phyloP scores from a whole-genome alignment of 2,797 vertebrate genomes.

The Xenops minutus region DNA sequence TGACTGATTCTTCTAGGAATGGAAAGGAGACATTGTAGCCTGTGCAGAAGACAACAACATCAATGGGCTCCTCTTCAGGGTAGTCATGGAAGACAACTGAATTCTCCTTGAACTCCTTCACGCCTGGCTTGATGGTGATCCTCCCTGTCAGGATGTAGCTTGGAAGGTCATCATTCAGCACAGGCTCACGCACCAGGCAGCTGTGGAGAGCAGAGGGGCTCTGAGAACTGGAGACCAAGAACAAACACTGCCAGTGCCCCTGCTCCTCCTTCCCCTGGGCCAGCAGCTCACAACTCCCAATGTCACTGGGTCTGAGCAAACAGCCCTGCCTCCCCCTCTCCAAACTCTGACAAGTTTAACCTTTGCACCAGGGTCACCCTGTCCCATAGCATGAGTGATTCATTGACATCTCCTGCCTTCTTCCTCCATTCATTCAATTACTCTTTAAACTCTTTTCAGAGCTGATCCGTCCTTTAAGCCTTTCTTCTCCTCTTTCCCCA shows the following conservation, averaged over 20 bases:
- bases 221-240: not conserved
- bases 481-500: not conserved
- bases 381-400: not conserved
- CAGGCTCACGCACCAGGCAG: conserved; percentile 62
- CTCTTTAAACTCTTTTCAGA: not conserved
- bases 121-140: conserved; percentile 75
- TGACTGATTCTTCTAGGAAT: conserved; percentile 77
- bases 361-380: not conserved
- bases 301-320: not conserved
- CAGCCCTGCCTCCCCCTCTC: not conserved
- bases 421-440: not conserved
- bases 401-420: accelerated
- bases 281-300: accelerated
- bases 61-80: conserved; percentile 75
- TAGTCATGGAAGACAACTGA: conserved; percentile 76
- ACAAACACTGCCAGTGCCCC: accelerated
- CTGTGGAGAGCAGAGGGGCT: conserved; percentile 34
- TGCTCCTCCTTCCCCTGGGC: not conserved
- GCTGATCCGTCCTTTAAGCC: not conserved
- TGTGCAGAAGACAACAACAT: conserved; percentile 81
- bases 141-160: conserved; percentile 79
- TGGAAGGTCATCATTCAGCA: conserved; percentile 82
- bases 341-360: not conserved
- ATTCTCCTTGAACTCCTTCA: conserved; percentile 78
- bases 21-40: conserved; percentile 81